Conservation (phyloP, 2,888 invertebrate genomes). For the Dynastes grantii region DNA sequence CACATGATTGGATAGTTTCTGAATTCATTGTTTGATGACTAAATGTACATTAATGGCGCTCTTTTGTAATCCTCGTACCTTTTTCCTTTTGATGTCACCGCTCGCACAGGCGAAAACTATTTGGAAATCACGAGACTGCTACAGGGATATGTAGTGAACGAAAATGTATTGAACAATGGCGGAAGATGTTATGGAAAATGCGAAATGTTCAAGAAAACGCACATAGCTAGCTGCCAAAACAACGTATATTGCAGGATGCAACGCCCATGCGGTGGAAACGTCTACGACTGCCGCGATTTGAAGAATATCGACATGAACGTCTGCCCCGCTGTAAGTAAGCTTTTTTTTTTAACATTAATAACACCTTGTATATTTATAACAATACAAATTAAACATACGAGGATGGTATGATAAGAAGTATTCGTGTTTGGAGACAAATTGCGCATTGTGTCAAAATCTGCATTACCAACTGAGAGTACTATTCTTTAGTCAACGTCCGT, state of each 20-base stretch:
- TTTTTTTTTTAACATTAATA: too few species aligned
- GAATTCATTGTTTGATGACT: too few species aligned
- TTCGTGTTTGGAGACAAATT: too few species aligned
- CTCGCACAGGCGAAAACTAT: constrained; percentile 75
- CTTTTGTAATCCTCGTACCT: neutral
- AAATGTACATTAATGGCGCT: too few species aligned
- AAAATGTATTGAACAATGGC: constrained; percentile 83
- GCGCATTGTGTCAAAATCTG: too few species aligned
- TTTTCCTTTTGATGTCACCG: neutral
- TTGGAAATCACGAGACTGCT: constrained; percentile 82
- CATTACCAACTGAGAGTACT: too few species aligned
- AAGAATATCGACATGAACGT: constrained; percentile 20
- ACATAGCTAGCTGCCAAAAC: constrained; percentile 78
- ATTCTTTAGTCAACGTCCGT: too few species aligned
- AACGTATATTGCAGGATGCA: constrained; percentile 78
- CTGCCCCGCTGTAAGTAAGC: constrained; percentile 33
- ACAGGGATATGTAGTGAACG: constrained; percentile 88
- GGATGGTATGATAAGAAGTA: too few species aligned
- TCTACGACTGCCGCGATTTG: constrained; percentile 56
- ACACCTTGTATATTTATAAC: too few species aligned
- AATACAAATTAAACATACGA: too few species aligned
- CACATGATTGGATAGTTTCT: too few species aligned
- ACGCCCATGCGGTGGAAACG: constrained; percentile 56
- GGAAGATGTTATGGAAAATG: constrained; percentile 77
- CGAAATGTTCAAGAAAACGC: constrained; percentile 63